These are phyloP conservation scores for Vulpes vulpes DNA, from an alignment of 2,113 vertebrate species.

Conservation along the genomic window DNA sequence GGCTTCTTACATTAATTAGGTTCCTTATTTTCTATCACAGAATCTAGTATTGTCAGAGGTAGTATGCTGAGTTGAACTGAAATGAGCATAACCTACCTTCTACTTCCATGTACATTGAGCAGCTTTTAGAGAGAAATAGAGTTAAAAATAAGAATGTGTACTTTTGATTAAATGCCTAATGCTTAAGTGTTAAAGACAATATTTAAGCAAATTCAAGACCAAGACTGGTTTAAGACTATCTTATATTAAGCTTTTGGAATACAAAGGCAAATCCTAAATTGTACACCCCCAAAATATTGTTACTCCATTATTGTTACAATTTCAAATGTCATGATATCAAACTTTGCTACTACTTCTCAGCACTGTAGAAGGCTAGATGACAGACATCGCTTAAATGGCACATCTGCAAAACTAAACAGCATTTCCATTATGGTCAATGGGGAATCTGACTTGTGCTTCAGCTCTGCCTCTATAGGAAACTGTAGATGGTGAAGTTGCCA, in stretches of 20 bases:
- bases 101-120: not conserved
- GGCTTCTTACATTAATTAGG: not conserved
- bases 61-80: not conserved
- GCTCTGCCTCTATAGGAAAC: not conserved
- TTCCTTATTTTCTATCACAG: not conserved
- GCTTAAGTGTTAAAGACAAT: not conserved
- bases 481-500: not conserved
- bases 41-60: not conserved
- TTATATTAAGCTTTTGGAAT: not conserved
- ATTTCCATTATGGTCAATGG: not conserved
- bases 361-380: not conserved
- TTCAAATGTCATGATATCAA: not conserved
- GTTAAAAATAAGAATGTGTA: not conserved
- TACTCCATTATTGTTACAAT: not conserved
- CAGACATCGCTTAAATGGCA: not conserved
- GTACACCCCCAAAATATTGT: not conserved
- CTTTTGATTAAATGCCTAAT: not conserved
- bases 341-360: not conserved
- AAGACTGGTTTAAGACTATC: not conserved
- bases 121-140: not conserved
- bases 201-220: not conserved
- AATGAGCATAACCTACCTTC: not conserved
- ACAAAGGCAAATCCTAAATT: not conserved
- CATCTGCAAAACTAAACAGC: not conserved
- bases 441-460: not conserved